Conservation (phyloP, 1,140 invertebrate species). For the Chrysopa pallens region DNA sequence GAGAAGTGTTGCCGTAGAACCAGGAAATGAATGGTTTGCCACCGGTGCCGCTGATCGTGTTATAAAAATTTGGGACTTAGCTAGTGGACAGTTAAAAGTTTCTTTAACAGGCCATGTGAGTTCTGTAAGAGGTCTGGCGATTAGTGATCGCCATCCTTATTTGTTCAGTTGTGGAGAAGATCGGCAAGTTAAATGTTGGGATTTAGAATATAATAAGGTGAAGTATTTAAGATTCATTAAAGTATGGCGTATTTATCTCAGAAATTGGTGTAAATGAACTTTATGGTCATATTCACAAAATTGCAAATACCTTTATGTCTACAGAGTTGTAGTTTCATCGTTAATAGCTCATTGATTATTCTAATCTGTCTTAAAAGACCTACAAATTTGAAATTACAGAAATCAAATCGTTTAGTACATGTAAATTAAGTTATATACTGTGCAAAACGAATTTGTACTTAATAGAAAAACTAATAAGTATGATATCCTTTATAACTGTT, state of each 20-base stretch:
- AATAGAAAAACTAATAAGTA: background rate
- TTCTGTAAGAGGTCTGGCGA: slow-evolving; percentile 85
- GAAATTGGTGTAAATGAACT: too few species aligned
- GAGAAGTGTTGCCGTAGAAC: slow-evolving; percentile 89
- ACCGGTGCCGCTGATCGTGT: slow-evolving; percentile 92
- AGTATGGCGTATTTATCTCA: too few species aligned
- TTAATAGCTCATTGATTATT: too few species aligned
- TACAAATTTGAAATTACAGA: too few species aligned
- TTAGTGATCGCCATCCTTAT: slow-evolving; percentile 91
- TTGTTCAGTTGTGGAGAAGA: slow-evolving; percentile 98
- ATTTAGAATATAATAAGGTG: slow-evolving; percentile 97
- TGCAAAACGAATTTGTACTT: background rate
- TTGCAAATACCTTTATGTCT: too few species aligned
- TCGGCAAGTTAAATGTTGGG: slow-evolving; percentile 99
- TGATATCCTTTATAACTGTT: background rate
- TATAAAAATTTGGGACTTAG: slow-evolving; percentile 99
- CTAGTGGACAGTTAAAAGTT: slow-evolving; percentile 84
- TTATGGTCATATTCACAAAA: too few species aligned
- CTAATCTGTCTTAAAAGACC: too few species aligned
- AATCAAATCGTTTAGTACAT: too few species aligned
- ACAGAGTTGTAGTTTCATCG: too few species aligned
- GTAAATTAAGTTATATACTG: too few species aligned
- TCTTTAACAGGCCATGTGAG: slow-evolving; percentile 98
- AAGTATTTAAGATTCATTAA: too few species aligned
- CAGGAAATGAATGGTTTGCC: slow-evolving; percentile 84